phyloP scores from a whole-genome alignment of 2,888 invertebrate species.

The Cerceris rybyensis region DNA sequence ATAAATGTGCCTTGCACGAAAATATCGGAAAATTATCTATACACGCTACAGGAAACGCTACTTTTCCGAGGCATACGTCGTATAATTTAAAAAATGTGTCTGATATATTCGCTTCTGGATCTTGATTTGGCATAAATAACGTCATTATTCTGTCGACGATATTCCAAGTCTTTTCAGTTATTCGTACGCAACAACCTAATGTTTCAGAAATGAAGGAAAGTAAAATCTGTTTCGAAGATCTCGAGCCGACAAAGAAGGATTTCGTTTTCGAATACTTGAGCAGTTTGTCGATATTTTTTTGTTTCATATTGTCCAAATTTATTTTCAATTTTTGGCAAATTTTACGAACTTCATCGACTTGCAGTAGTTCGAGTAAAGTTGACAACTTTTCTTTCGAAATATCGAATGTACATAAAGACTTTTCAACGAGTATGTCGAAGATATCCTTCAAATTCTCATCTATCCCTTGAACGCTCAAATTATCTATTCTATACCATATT shows the following conservation, averaged over 20 bases:
- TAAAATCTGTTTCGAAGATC: constrained; percentile 63
- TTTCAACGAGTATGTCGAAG: constrained; percentile 60
- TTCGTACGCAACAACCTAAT: constrained; percentile 67
- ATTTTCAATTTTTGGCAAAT: constrained; percentile 70
- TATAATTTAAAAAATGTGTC: constrained; percentile 68
- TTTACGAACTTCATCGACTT: constrained; percentile 64
- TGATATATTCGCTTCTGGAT: constrained; percentile 63
- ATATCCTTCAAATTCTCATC: constrained; percentile 55
- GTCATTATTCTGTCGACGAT: constrained; percentile 72
- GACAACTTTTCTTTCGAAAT: constrained; percentile 48
- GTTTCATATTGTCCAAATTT: constrained; percentile 59
- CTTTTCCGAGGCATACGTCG: constrained; percentile 66
- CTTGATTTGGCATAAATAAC: constrained; percentile 72
- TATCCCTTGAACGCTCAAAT: constrained; percentile 67
- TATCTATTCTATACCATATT: constrained; percentile 66
- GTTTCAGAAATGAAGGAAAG: constrained; percentile 33
- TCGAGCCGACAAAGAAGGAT: constrained; percentile 69
- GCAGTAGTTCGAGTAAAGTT: constrained; percentile 67
- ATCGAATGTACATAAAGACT: constrained; percentile 49
- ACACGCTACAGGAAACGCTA: constrained; percentile 66
- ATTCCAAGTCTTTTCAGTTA: constrained; percentile 60
- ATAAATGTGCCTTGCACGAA: constrained; percentile 65
- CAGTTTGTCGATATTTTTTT: constrained; percentile 58
- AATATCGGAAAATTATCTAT: constrained; percentile 73
- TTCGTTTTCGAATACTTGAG: constrained; percentile 60